Conservation (phyloP, 2,113 vertebrate genomes). For the Nannospalax galili region DNA sequence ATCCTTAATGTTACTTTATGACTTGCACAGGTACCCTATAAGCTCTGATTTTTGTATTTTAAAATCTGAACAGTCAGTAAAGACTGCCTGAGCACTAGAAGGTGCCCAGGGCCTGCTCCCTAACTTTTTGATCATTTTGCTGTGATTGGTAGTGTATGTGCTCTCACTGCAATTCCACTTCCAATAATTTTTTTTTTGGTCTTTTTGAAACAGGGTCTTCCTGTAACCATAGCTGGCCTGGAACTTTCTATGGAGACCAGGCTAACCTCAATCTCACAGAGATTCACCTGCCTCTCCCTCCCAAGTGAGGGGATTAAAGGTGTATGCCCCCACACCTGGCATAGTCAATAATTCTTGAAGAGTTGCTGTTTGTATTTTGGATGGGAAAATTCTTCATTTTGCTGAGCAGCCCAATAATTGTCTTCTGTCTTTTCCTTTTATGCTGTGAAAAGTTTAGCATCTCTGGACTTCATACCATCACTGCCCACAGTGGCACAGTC, state of each 20-base stretch:
- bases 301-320: too few species aligned
- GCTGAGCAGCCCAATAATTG: not conserved
- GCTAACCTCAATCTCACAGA: too few species aligned
- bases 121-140: not conserved
- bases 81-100: not conserved
- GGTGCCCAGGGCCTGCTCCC: fast-evolving
- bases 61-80: not conserved
- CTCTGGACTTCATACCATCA: not conserved
- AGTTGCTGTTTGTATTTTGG: not conserved
- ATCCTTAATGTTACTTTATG: not conserved
- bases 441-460: not conserved
- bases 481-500: not conserved
- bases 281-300: too few species aligned
- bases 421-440: not conserved
- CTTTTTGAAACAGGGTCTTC: too few species aligned
- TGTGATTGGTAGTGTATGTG: not conserved
- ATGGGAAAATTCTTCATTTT: not conserved
- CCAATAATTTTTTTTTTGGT: too few species aligned
- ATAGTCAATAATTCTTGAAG: not conserved
- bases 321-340: too few species aligned
- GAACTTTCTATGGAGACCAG: too few species aligned
- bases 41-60: not conserved
- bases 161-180: not conserved
- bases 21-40: not conserved
- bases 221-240: too few species aligned